phyloP scores from a whole-genome alignment of 2,113 vertebrate species.

The Brachyhypopomus gauderio region DNA sequence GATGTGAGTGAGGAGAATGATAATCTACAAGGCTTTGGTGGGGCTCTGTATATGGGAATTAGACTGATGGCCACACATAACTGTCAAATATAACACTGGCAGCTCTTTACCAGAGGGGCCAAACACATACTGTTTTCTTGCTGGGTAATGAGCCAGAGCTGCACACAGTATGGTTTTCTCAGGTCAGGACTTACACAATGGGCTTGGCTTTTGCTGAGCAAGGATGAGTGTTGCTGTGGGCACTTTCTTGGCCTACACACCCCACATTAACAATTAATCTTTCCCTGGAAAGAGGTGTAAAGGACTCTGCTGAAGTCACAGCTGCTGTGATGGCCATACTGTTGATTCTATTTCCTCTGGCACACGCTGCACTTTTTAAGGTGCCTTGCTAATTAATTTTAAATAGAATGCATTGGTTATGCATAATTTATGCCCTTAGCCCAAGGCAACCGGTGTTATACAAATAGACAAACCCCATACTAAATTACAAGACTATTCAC shows the following conservation, averaged over 20 bases:
- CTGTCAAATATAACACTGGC: constrained; percentile 50
- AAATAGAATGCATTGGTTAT: constrained; percentile 75
- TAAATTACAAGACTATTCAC: constrained; percentile 63
- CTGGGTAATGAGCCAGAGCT: constrained; percentile 59
- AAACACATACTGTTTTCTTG: constrained; percentile 27
- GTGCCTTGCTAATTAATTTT: constrained; percentile 74
- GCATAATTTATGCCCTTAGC: constrained; percentile 75
- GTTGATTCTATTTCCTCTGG: constrained; percentile 67
- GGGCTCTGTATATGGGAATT: constrained; percentile 52
- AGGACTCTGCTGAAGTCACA: constrained; percentile 63
- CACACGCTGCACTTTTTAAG: constrained; percentile 58
- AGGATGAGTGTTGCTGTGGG: constrained; percentile 61
- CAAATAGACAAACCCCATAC: constrained; percentile 74
- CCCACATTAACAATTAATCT: constrained; percentile 75
- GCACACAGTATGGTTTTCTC: constrained; percentile 38
- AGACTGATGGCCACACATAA: constrained; percentile 46
- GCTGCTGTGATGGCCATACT: constrained; percentile 62
- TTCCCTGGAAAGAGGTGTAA: constrained; percentile 64
- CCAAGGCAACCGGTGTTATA: constrained; percentile 73
- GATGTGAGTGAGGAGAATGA: constrained; percentile 44
- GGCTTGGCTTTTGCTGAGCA: constrained; percentile 58
- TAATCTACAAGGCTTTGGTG: constrained; percentile 36
- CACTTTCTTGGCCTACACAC: constrained; percentile 71
- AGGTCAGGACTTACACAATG: constrained; percentile 63
- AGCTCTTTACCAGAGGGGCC: constrained; percentile 30